phyloP scores from a whole-genome alignment of 2,797 vertebrate species.

The Onychomys arenicola region DNA sequence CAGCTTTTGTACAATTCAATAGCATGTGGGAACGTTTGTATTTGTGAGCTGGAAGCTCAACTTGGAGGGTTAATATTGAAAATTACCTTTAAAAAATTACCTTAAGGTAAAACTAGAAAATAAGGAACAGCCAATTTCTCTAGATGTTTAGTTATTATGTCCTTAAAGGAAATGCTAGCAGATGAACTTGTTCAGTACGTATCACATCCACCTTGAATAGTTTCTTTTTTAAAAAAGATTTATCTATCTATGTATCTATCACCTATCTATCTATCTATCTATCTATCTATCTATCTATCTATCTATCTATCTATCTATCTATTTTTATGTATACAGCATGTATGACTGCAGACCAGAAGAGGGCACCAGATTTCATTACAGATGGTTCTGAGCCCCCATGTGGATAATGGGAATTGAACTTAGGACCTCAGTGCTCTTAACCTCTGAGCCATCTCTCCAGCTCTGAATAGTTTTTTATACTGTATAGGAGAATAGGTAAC shows the following conservation, averaged over 20 bases:
- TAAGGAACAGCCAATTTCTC: conserved; percentile 45
- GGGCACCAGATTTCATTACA: no score
- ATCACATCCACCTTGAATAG: not conserved
- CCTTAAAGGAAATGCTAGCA: conserved; percentile 15
- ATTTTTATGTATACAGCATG: no score
- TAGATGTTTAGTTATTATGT: conserved; percentile 14
- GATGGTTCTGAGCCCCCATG: no score
- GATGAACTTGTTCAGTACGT: conserved; percentile 20
- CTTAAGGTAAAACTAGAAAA: conserved; percentile 44
- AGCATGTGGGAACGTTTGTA: not conserved
- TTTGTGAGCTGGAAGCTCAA: conserved; percentile 36
- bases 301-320: no score
- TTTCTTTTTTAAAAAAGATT: no score
- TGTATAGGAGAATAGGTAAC: conserved; percentile 21
- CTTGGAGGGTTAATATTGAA: conserved; percentile 43
- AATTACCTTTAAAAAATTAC: not conserved
- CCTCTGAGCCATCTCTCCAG: no score
- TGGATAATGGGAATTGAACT: no score
- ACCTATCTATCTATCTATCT: no score
- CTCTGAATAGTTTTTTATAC: not conserved
- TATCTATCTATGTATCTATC: no score
- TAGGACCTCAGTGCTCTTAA: no score
- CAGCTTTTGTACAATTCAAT: not conserved
- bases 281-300: no score
- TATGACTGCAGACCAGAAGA: no score